Base-by-base conservation (phyloP, 2,888 invertebrate species). In the Hofmannophila pseudospretella region DNA sequence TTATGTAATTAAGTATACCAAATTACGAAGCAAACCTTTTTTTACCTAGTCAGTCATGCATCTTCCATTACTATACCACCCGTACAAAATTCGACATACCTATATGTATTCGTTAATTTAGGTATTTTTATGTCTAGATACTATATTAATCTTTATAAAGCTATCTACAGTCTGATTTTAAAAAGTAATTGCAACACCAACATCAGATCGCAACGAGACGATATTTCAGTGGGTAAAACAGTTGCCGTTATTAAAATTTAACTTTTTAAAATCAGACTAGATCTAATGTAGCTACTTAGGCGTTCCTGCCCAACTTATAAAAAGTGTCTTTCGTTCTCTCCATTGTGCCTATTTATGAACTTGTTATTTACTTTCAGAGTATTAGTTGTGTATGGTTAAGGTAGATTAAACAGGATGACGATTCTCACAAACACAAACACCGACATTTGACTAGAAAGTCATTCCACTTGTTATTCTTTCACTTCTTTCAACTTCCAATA, bases 391-490 rank as follows among this genome's bases (percentile, higher is more conserved):
- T 63, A 60, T 58, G 58, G 51, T 57, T 63, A 47, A 54, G 56
- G 54, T 64, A 64, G 53, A 51, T 58, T 48, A 55, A 51, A 54
- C 56, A 66, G 63, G 67, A 68, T 57, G 56, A 67, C 53, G 63
- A 69, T 66, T 74, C 67, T 71, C 67, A 67, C 45, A 49, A 58
- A 51, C 34, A 57, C 51, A n/a, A n/a, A 59, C n/a, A 4, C 54
- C 43, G 45, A 46, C 46, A 41, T 12, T n/a, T 41, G 41, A 31
- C 42, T 38, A 34, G 39, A 44, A n/a, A 54, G 60, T 62, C 70
- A 70, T 75, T 74, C 72, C 82, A 85, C 84, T 85, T 67, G 82
- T 82, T 82, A 77, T 71, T 64, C 59, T 77, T 75, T 77, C 82
- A 82, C 84, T 71, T 64, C 40, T 58, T 55, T 39, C 42, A 39